Evolutionary conservation across 2,797 vertebrate species (phyloP), one percentile per base, ranked within the genome.

Genomic region (Petrocephalus sullivani): DNA sequence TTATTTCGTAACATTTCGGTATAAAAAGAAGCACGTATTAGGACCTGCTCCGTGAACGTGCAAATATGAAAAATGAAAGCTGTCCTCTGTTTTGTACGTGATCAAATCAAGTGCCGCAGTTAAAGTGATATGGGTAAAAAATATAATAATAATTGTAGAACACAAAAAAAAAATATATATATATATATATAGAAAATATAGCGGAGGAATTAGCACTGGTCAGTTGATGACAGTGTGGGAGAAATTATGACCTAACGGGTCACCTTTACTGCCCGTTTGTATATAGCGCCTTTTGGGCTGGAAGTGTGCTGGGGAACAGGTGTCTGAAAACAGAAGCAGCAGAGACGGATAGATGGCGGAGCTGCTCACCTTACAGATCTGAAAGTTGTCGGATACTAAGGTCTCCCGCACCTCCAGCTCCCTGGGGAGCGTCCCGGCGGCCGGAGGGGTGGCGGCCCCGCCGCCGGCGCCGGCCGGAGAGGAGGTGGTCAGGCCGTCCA

Each of bases 401-500:
- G 96, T 98, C 94, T 99, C 98, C 88, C 97, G 97, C 91, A 99
- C 93, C 90, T 98, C 97, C 88, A 96, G 92, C 0, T 99, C 98
- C 87, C 95, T 95, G 90, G 96, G 97, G 86, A 96, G 95, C 21
- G 87, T 89, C 93, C 51, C 84, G 21, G 54, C 54, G n/a, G 84
- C 54, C 21, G 28, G 53, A 33, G 84, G 81, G 4, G 46, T 49
- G 49, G 81, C 84, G 16, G 23, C 84, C 53, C 84, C 53, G 8
- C 21, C 92, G 49, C 96, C 90, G 84, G 95, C 96, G 91, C 96
- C 96, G 87, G 94, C 96, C 0, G 98, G 97, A 56, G 97, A 97
- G 82, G 98, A 98, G 91, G 98, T 97, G 90, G 98, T 98, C 93
- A 99, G 94, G 57, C 98, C 98, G 92, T 99, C 98, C 95, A 99